Conservation (phyloP, 2,888 invertebrate species). For the Deilephila porcellus region DNA sequence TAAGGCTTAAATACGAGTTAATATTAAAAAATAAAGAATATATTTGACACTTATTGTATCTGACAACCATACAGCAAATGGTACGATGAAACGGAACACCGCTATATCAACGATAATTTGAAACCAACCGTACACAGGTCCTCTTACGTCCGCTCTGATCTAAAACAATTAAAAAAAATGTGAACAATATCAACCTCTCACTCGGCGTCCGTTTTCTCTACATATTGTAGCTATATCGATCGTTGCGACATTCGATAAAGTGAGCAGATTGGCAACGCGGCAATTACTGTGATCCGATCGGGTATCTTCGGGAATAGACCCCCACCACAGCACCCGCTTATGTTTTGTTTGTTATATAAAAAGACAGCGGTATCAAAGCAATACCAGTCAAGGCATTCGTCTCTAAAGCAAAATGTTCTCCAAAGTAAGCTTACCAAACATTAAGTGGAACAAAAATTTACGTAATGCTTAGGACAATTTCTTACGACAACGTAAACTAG, state of each 20-base stretch:
- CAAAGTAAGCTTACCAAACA: conserved; percentile 73
- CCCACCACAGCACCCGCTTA: conserved; percentile 68
- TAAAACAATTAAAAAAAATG: conserved; percentile 34
- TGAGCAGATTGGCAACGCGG: conserved; percentile 78
- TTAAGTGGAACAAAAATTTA: conserved; percentile 50
- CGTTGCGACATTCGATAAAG: conserved; percentile 76
- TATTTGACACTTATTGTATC: no score
- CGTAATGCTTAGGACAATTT: conserved; percentile 56
- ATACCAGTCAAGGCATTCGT: conserved; percentile 78
- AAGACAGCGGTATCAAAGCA: conserved; percentile 73
- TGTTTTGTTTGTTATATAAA: conserved; percentile 84
- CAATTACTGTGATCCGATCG: conserved; percentile 81
- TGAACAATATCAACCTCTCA: conserved; percentile 68
- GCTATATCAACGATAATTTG: background rate
- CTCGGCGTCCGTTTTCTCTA: conserved; percentile 70
- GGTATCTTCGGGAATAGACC: conserved; percentile 78
- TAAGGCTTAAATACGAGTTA: no score
- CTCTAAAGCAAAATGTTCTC: conserved; percentile 80
- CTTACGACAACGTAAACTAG: conserved; percentile 44
- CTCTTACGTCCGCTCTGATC: conserved; percentile 6
- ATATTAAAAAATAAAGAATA: no score
- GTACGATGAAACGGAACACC: no score
- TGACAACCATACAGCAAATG: no score
- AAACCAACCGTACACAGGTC: background rate
- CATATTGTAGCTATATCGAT: conserved; percentile 69